These are phyloP conservation scores for Muscicapa striata DNA, from an alignment of 2,797 vertebrate genomes.

Conservation along the genomic window DNA sequence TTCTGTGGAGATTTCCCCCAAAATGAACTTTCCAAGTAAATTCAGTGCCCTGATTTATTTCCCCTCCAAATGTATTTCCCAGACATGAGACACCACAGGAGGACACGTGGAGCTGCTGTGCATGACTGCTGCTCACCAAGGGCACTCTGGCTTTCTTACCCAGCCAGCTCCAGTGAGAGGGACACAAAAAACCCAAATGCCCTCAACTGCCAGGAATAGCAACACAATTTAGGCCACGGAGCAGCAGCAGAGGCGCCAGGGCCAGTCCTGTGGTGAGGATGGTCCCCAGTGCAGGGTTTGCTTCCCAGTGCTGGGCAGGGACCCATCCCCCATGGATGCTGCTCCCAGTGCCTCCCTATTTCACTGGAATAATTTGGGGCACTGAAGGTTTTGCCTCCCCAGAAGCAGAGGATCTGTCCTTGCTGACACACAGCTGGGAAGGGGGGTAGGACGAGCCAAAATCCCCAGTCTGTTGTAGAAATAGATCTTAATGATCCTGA, in stretches of 20 bases:
- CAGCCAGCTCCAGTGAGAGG: background rate
- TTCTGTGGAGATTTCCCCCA: background rate
- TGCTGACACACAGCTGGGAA: background rate
- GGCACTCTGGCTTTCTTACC: background rate
- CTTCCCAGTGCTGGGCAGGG: background rate
- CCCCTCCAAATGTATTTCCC: background rate
- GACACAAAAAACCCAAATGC: background rate
- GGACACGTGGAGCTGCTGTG: background rate
- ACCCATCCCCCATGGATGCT: fast-evolving
- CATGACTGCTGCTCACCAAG: background rate
- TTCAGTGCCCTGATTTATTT: background rate
- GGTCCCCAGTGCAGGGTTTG: background rate
- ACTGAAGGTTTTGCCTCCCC: too few relatives aligned
- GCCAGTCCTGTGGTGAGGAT: fast-evolving
- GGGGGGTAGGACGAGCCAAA: background rate
- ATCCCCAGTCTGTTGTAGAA: background rate
- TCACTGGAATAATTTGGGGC: background rate
- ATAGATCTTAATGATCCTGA: background rate
- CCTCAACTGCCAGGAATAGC: constrained; percentile 26
- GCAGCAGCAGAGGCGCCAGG: background rate
- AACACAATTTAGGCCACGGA: constrained; percentile 21
- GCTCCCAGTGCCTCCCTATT: fast-evolving
- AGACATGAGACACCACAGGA: background rate
- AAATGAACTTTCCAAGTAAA: background rate
- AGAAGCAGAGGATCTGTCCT: fast-evolving